Base-by-base conservation (phyloP, 2,797 vertebrate genomes). In the Loriculus beryllinus region DNA sequence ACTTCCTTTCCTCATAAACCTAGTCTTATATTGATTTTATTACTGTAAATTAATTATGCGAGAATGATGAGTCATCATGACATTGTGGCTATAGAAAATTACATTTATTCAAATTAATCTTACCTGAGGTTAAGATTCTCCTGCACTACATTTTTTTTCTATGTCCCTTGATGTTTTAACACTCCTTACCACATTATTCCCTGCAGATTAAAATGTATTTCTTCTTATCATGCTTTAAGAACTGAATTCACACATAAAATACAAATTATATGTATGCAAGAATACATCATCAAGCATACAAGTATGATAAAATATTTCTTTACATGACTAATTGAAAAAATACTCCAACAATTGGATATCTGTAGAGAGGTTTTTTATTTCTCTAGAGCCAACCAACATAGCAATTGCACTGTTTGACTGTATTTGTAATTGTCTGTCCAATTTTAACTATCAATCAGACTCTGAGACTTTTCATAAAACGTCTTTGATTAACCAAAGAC, bases 11-110 rank as follows among this genome's bases (percentile, higher is more conserved):
- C 48, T 74, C 75, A 68, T 88, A 93, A 90, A 90, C 23, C 7
- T 48, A 77, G 77, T 64, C 82, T 94, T 94, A 95, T 92, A 91
- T 96, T 96, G 87, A 96, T 96, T 93, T 88, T 91, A 93, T 96
- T 94, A 93, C n/a, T 40, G 48, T 86, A 96, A 96, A 88, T 95
- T 92, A 94, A 94, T 97, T 96, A 94, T 31, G 31, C 10, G 33
- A 90, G 37, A 86, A 69, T 85, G 85, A 86, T 96, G 90, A 96
- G 68, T 96, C 90, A 93, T 94, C 81, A 85, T 82, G 87, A 75
- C 77, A 84, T 92, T 1, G 17, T 77, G 42, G 59, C 12, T 84
- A 83, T 63, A 83, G 76, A 93, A 91, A 95, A 92, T 91, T 89
- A 48, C 62, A 89, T 96, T 95, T 94, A 93, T 91, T 87, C 69